Evolutionary conservation across 2,888 invertebrate genomes (phyloP).

Genomic region (Limnephilus auricula): DNA sequence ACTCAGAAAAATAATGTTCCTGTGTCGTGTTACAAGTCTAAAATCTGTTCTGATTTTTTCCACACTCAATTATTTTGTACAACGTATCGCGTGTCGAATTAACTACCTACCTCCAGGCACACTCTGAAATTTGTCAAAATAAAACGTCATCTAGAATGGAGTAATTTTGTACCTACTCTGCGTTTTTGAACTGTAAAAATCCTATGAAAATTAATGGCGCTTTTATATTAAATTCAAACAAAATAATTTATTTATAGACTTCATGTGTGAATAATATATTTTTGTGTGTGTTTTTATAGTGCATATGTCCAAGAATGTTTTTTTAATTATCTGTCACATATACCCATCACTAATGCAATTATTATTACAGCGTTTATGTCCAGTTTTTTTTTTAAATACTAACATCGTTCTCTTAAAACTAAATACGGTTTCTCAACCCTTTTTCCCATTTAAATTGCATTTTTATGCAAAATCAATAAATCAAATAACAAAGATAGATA

Average conservation of each 20-base stretch:
- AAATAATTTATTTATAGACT: background rate
- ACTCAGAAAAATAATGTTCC: slow-evolving; percentile 54
- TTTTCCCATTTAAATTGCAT: background rate
- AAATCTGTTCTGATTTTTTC: slow-evolving; percentile 44
- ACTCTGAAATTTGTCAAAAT: slow-evolving; percentile 44
- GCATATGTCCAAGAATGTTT: too few species aligned
- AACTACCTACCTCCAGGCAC: slow-evolving; percentile 31
- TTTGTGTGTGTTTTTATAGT: too few species aligned
- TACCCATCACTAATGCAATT: background rate
- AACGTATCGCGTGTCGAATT: slow-evolving; percentile 50
- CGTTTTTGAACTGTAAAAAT: background rate
- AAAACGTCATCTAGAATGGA: background rate
- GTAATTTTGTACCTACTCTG: background rate
- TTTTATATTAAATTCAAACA: background rate
- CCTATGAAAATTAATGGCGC: background rate
- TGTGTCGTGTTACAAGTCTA: slow-evolving; percentile 51
- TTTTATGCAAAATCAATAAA: background rate
- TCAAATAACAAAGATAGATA: background rate
- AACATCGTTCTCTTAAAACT: background rate
- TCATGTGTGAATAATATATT: too few species aligned
- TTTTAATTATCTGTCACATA: background rate
- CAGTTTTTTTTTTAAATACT: background rate
- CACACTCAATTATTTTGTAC: slow-evolving; percentile 17
- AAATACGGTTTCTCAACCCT: background rate
- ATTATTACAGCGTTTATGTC: background rate